A percentile compares a stretch with the other conserved stretches of the same genome.
These are phyloP conservation scores for Falco berigora DNA, from an alignment of 2,797 vertebrate genomes.

Conservation along the genomic window DNA sequence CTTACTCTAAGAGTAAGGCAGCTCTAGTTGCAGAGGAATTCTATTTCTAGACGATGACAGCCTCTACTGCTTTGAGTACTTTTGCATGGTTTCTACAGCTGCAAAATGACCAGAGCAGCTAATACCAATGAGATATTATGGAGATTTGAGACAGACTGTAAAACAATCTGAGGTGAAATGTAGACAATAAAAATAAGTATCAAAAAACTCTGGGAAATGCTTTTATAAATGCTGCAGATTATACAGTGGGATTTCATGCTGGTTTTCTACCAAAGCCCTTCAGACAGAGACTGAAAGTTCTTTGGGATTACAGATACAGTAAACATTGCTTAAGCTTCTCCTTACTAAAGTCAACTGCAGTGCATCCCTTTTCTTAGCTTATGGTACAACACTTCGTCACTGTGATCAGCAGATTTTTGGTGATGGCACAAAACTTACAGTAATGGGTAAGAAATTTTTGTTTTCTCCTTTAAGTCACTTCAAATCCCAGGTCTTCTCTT, in stretches of 20 bases:
- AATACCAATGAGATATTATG: not conserved
- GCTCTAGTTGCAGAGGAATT: not conserved
- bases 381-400: not conserved
- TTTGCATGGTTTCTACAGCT: not conserved
- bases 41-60: not conserved
- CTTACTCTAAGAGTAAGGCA: not conserved
- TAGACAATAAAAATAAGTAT: not conserved
- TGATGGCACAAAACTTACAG: conserved; percentile 58
- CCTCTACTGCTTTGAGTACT: not conserved
- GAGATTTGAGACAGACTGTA: not conserved
- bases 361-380: not conserved
- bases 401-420: conserved; percentile 46
- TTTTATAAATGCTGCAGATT: not conserved
- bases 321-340: not conserved
- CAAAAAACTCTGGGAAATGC: not conserved
- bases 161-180: not conserved
- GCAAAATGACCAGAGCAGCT: not conserved
- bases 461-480: not conserved
- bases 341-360: not conserved
- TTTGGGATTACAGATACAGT: not conserved
- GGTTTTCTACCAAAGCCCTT: not conserved
- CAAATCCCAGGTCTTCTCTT: not conserved
- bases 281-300: not conserved
- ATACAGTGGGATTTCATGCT: not conserved
- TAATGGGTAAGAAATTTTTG: conserved; percentile 59